Conservation (phyloP, 2,888 invertebrate genomes). For the Endomychus coccineus region DNA sequence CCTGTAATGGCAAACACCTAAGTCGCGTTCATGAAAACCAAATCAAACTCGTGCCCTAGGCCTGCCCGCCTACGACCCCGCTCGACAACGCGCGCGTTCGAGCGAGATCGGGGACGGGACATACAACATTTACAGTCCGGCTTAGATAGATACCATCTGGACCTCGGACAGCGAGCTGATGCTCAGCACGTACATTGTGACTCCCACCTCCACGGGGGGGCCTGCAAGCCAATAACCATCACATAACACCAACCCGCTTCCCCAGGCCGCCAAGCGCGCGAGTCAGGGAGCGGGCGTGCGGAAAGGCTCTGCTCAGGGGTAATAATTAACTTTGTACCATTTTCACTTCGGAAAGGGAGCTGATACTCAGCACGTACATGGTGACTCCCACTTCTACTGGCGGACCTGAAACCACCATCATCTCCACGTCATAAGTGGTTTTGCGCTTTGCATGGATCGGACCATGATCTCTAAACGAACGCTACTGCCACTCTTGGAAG, state of each 20-base stretch:
- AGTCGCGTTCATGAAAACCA: slow-evolving; percentile 32
- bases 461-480: too few relatives aligned
- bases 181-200: slow-evolving; percentile 97
- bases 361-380: slow-evolving; percentile 97
- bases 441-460: too few relatives aligned
- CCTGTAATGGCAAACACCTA: slow-evolving; percentile 57
- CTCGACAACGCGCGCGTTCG: slow-evolving; percentile 31
- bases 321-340: slow-evolving; percentile 60
- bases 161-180: slow-evolving; percentile 98
- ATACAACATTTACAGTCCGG: slow-evolving; percentile 24
- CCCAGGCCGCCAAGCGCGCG: slow-evolving; percentile 42
- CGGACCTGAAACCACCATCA: slow-evolving; percentile 73
- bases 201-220: slow-evolving; percentile 94
- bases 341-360: slow-evolving; percentile 96
- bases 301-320: slow-evolving; percentile 13
- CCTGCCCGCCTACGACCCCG: slow-evolving; percentile 37
- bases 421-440: slow-evolving; percentile 35
- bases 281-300: slow-evolving; percentile 39
- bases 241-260: slow-evolving; percentile 33
- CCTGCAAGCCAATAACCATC: slow-evolving; percentile 62
- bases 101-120: slow-evolving; percentile 34
- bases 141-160: slow-evolving; percentile 70
- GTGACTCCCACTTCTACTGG: slow-evolving; percentile 97
- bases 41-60: slow-evolving; percentile 34
- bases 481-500: too few relatives aligned